Evolutionary conservation across 2,888 invertebrate genomes (phyloP).

Genomic region (Glyphotaelius pellucidus): DNA sequence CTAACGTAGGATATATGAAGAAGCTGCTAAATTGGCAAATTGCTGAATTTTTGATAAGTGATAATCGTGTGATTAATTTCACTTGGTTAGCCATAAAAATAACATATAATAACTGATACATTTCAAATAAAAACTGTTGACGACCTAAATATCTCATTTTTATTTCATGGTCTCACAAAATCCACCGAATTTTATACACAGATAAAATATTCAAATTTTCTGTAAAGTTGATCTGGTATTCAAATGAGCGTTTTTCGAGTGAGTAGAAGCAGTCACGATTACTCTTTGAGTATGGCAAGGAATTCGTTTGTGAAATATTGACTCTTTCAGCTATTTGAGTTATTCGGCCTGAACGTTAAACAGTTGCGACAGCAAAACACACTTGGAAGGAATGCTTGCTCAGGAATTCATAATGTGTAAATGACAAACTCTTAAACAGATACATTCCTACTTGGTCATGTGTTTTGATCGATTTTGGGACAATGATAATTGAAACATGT

Average conservation of each 20-base stretch:
- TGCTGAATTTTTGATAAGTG: background rate
- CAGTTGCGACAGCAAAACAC: constrained; percentile 14
- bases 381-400: background rate
- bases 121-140: background rate
- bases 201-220: background rate
- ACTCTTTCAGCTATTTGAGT: constrained; percentile 13
- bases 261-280: background rate
- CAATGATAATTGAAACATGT: constrained; percentile 13
- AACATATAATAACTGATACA: background rate
- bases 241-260: background rate
- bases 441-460: background rate
- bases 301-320: background rate
- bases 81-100: too few relatives aligned
- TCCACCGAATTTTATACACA: background rate
- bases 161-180: background rate
- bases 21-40: background rate
- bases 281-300: background rate
- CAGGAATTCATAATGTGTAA: background rate
- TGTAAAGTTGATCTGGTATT: background rate
- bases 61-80: background rate
- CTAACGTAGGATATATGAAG: background rate
- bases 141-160: background rate
- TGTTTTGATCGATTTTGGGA: constrained; percentile 13
- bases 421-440: background rate
- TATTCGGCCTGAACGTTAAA: background rate